Conservation (phyloP, 2,113 vertebrate genomes). For the Myotis yumanensis region DNA sequence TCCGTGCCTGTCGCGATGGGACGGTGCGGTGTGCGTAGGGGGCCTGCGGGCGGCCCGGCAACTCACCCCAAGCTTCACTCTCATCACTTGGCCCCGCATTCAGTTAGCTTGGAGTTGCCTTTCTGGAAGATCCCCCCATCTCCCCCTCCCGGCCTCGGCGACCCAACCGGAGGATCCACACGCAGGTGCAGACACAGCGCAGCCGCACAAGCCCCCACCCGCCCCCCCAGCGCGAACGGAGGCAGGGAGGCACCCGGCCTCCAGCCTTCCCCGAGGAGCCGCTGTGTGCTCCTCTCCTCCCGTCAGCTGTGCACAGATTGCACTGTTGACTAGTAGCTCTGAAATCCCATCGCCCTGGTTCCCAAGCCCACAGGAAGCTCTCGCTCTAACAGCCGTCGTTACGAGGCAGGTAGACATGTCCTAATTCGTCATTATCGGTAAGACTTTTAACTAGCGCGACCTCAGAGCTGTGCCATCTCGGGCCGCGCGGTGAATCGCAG, state of each 20-base stretch:
- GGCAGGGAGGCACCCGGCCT: background rate
- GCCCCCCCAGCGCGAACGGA: background rate
- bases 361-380: no score
- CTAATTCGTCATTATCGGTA: background rate
- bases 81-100: no score
- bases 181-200: background rate
- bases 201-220: background rate
- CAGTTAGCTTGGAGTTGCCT: background rate
- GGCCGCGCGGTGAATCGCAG: background rate
- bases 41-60: background rate
- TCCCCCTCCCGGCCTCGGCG: background rate
- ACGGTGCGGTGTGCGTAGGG: no score
- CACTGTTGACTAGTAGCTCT: background rate
- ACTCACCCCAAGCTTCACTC: no score
- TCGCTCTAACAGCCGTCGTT: background rate
- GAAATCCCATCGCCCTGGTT: background rate
- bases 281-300: no score
- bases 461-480: background rate
- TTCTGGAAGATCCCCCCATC: background rate
- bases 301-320: background rate
- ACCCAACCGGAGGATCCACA: background rate
- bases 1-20: background rate
- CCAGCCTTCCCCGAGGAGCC: no score
- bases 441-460: background rate
- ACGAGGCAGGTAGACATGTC: background rate